phyloP scores from a whole-genome alignment of 2,113 vertebrate species.

The Pardalotus punctatus region DNA sequence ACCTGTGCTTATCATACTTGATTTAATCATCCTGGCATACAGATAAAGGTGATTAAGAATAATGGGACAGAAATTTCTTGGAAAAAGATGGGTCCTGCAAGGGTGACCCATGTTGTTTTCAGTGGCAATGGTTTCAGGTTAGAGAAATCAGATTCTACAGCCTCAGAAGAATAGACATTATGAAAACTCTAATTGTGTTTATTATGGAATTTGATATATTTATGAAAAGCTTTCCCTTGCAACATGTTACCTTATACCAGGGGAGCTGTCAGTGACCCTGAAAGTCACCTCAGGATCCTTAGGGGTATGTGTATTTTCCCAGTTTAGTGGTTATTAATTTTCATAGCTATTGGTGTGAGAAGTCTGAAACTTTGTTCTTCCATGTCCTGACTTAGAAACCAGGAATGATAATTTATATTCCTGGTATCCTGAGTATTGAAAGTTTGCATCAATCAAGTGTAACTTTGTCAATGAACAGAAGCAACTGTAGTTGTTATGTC shows the following conservation, averaged over 20 bases:
- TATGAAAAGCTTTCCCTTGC: background rate
- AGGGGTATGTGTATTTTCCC: background rate
- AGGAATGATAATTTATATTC: background rate
- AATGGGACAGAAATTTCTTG: background rate
- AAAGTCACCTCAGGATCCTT: background rate
- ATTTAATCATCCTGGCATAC: background rate
- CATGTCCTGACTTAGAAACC: background rate
- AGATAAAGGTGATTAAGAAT: background rate
- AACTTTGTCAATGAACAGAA: background rate
- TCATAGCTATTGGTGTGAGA: background rate
- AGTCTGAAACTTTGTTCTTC: background rate
- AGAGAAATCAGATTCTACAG: background rate
- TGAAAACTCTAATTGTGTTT: background rate
- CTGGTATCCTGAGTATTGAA: background rate
- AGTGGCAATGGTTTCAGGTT: background rate
- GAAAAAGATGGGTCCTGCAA: background rate
- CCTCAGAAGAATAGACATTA: background rate
- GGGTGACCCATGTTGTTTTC: background rate
- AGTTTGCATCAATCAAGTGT: background rate
- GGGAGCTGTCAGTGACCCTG: background rate
- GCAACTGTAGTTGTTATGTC: background rate
- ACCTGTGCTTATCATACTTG: background rate
- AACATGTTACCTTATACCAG: background rate
- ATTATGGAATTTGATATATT: background rate
- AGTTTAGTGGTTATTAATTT: background rate